Evolutionary conservation across 2,113 vertebrate species (phyloP), one percentile per base, ranked within the genome.

Genomic region (Elaphurus davidianus): DNA sequence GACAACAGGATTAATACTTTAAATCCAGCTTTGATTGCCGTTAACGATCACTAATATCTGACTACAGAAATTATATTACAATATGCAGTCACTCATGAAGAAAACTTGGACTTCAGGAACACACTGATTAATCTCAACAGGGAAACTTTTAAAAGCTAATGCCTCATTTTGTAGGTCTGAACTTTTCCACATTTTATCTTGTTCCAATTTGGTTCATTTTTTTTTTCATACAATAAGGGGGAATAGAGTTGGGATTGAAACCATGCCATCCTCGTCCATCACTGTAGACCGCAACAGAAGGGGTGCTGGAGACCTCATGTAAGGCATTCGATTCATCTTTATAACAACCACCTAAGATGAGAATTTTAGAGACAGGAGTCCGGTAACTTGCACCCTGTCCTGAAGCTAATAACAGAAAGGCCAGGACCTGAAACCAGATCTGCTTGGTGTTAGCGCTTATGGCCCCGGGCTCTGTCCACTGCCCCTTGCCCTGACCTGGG

Each of bases 81-180:
- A 54, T 27, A 17, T 19, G 4, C 30, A 71, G 1, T 84, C 21
- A 47, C 52, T 94, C 50, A 71, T 76, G 45, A 92, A 36, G 45
- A 54, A 47, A 45, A 60, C 47, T 64, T 88, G 36, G 19, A 93
- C 28, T 92, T 87, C 2, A 92, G 85, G 55, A 88, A 57, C 43
- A 57, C 13, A 33, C 4, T 33, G 57, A 90, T 12, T 87, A 64
- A 90, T 74, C 54, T 36, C 55, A 81, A 79, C 9, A 57, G 15
- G 84, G 62, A 95, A 82, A 95, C 19, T 64, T 95, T 92, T 43
- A 95, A 91, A 59, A 81, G 25, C 43, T 71, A 97, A 76, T 11
- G 4, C 16, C 14, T 88, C 40, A 7, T 91, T 94, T 95, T 92
- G 21, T 36, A 54, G 43, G 59, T 78, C 25, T 40, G 55, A 7